phyloP scores from a whole-genome alignment of 2,888 invertebrate genomes.

The Epirrhoe alternata region DNA sequence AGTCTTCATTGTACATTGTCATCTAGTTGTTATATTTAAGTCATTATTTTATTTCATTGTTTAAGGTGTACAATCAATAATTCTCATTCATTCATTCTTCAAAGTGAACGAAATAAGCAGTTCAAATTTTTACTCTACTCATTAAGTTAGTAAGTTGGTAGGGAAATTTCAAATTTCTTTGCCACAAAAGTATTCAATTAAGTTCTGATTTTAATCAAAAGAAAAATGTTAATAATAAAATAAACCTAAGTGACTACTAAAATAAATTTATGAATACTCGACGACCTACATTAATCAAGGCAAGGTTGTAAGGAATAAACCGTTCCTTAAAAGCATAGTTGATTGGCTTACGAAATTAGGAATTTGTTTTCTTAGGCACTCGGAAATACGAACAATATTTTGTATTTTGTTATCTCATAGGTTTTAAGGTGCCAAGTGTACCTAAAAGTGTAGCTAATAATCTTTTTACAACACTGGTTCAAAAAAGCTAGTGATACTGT shows the following conservation, averaged over 20 bases:
- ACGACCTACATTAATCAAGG: slow-evolving; percentile 4
- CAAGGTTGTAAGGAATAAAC: slow-evolving; percentile 13
- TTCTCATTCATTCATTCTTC: too few relatives aligned
- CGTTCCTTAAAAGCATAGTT: slow-evolving; percentile 1
- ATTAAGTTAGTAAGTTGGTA: too few relatives aligned
- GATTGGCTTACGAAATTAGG: not conserved
- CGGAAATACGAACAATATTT: not conserved
- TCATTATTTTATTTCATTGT: too few relatives aligned
- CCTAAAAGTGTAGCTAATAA: too few relatives aligned
- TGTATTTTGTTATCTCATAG: not conserved
- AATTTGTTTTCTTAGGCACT: not conserved
- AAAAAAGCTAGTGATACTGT: too few relatives aligned
- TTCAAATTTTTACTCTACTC: too few relatives aligned
- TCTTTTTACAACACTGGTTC: too few relatives aligned
- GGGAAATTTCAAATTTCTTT: too few relatives aligned
- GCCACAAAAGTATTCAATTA: not conserved
- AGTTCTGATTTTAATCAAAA: slow-evolving; percentile 2
- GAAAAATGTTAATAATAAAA: not conserved
- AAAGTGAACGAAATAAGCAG: too few relatives aligned
- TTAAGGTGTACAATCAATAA: too few relatives aligned
- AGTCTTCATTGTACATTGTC: too few relatives aligned
- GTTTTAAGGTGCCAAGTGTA: not conserved
- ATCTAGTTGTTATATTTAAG: too few relatives aligned
- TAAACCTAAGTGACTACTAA: not conserved
- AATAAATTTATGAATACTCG: not conserved